phyloP scores from a whole-genome alignment of 2,888 invertebrate genomes.

The Ectropis crepuscularia region DNA sequence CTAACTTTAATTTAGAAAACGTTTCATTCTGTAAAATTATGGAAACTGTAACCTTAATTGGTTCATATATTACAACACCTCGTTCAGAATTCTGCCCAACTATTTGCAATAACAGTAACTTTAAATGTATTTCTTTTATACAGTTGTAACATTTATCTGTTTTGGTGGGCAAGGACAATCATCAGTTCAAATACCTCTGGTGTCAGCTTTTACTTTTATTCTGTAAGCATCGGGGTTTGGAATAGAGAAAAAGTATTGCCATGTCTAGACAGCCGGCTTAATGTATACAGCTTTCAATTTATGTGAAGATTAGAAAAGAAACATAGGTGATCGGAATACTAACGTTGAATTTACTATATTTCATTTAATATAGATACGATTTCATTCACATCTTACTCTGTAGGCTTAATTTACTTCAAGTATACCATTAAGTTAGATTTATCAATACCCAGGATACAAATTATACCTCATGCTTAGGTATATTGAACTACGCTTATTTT shows the following conservation, averaged over 20 bases:
- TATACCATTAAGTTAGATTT: no score
- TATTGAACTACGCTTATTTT: no score
- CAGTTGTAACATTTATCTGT: constrained; percentile 11
- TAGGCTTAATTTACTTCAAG: no score
- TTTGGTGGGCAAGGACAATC: constrained; percentile 9
- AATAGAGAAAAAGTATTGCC: constrained; percentile 23
- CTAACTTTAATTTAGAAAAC: no score
- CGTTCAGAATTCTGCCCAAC: not conserved
- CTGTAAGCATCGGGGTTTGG: constrained; percentile 15
- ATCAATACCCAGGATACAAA: no score
- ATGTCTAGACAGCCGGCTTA: constrained; percentile 28
- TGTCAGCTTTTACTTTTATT: constrained; percentile 11
- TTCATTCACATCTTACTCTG: no score
- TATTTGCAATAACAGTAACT: not conserved
- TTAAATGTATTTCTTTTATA: not conserved
- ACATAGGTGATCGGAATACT: constrained; percentile 20
- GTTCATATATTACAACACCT: not conserved
- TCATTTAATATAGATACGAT: no score
- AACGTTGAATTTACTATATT: not conserved
- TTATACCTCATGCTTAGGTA: no score
- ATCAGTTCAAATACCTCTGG: constrained; percentile 15
- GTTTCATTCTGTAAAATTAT: no score
- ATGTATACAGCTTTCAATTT: constrained; percentile 19
- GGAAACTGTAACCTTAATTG: no score
- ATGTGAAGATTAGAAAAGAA: constrained; percentile 25